Base-by-base conservation (phyloP, 2,888 invertebrate genomes). In the Hecatera dysodea region DNA sequence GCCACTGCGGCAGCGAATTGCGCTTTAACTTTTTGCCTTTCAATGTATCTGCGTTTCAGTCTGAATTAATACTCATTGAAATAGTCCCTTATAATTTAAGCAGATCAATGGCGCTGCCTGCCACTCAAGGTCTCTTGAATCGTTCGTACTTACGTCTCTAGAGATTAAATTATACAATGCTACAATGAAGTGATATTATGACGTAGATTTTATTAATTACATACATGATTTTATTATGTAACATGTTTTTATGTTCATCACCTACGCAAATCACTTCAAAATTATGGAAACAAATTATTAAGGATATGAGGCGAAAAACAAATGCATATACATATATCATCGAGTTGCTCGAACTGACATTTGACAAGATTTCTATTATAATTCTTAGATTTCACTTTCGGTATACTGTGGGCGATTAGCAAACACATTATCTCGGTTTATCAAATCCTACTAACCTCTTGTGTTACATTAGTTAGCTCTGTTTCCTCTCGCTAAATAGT, bases 1-100 rank as follows among this genome's bases (percentile, higher is more conserved):
- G 85, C 73, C 80, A 65, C 53, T 65, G 69, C 27, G 67, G 59
- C 67, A 76, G 69, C 71, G 67, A 60, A 76, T 68, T 80, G 76
- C 55, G 52, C 80, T 67, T 71, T 50, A 67, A 55, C 53, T 71
- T 68, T 71, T 68, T 76, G 44, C 62, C 50, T 64, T 75, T 56
- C 53, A 65, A 72, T 61, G 56, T 59, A 71, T 64, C 48, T 81
- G 81, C 61, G 57, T 64, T 81, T 78, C n/a, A 44, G 17, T 56
- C 57, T 29, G 79, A 82, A 73, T 78, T 62, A 79, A 72, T 60
- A 71, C 27, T 80, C 55, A 65, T 76, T 56, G 59, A 60, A 66
- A 73, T 48, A 22, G n/a, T 61, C 72, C 55, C 46, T 61, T 74
- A 48, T 79, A 59, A 65, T 75, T 74, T 65, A 57, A 80, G 61